These are phyloP conservation scores for Drosophila pachea DNA, from an alignment of 1,140 invertebrate species.

Conservation along the genomic window DNA sequence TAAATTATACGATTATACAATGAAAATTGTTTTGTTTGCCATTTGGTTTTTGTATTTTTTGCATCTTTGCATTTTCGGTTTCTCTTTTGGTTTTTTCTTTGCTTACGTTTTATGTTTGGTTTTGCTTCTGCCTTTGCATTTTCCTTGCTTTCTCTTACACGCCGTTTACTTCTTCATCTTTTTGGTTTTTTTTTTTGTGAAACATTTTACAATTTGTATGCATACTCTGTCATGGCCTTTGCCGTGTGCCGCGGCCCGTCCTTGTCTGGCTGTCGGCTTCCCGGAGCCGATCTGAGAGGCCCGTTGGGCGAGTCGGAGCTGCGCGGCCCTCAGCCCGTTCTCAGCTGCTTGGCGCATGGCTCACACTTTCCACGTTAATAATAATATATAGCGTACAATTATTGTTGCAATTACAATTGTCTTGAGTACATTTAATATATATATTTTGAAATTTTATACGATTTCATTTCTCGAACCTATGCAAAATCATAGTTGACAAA, in stretches of 20 bases:
- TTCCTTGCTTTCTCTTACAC: slow-evolving; percentile 34
- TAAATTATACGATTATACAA: slow-evolving; percentile 77
- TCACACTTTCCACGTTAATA: slow-evolving; percentile 62
- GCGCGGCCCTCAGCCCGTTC: not conserved
- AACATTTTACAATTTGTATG: slow-evolving; percentile 68
- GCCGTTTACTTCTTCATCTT: not conserved
- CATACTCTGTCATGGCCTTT: slow-evolving; percentile 33
- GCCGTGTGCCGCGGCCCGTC: not conserved
- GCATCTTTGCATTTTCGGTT: slow-evolving; percentile 26
- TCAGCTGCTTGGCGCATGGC: slow-evolving; percentile 29
- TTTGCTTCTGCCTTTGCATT: slow-evolving; percentile 29
- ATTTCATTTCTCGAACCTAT: slow-evolving; percentile 58
- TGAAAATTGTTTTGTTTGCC: slow-evolving; percentile 65
- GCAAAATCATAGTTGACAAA: slow-evolving; percentile 73
- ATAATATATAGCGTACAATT: slow-evolving; percentile 78
- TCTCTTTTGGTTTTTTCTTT: slow-evolving; percentile 44
- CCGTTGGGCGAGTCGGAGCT: not conserved
- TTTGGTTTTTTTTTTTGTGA: slow-evolving; percentile 50
- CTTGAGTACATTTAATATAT: slow-evolving; percentile 79
- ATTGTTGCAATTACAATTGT: slow-evolving; percentile 79
- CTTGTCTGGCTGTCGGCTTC: not conserved
- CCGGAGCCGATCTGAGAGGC: not conserved
- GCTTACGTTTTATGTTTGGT: slow-evolving; percentile 68
- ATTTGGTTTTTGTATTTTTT: slow-evolving; percentile 35
- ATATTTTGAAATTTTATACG: slow-evolving; percentile 50